A percentile compares a stretch with the other conserved stretches of the same genome.
These are phyloP conservation scores for Megalopta genalis DNA, from an alignment of 1,140 invertebrate species.

Conservation along the genomic window DNA sequence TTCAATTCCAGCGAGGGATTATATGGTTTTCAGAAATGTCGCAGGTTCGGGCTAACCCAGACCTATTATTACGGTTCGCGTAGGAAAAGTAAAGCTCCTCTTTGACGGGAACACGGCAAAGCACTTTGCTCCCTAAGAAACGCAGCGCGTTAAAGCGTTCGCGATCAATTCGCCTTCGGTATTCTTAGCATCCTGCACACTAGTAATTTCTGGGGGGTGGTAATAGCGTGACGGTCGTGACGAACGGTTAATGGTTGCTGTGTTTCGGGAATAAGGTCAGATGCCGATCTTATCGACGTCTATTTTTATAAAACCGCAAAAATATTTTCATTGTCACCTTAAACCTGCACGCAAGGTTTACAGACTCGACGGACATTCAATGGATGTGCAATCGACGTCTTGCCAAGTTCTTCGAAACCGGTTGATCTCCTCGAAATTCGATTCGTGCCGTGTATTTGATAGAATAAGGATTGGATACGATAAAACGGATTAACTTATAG, in stretches of 20 bases:
- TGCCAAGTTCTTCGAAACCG: too few relatives aligned
- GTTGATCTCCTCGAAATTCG: too few relatives aligned
- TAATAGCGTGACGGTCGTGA: slow-evolving; percentile 22
- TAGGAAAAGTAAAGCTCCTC: slow-evolving; percentile 21
- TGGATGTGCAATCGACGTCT: too few relatives aligned
- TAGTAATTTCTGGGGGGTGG: slow-evolving; percentile 20
- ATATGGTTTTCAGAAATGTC: not conserved
- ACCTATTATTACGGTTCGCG: not conserved
- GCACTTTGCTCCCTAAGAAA: slow-evolving; percentile 33
- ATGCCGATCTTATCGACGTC: not conserved
- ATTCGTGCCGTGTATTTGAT: too few relatives aligned
- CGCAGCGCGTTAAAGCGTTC: slow-evolving; percentile 31
- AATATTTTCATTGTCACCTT: not conserved
- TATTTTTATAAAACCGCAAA: not conserved
- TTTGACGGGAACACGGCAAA: slow-evolving; percentile 15
- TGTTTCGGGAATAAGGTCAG: not conserved
- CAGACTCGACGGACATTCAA: too few relatives aligned
- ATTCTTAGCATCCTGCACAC: slow-evolving; percentile 31
- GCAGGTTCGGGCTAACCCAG: not conserved
- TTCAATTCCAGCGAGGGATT: not conserved
- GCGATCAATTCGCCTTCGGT: slow-evolving; percentile 42
- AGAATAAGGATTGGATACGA: too few relatives aligned
- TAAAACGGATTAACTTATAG: too few relatives aligned
- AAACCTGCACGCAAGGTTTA: not conserved
- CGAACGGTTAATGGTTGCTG: not conserved